phyloP scores from a whole-genome alignment of 2,888 invertebrate genomes.

The Venustoraphidia nigricollis region DNA sequence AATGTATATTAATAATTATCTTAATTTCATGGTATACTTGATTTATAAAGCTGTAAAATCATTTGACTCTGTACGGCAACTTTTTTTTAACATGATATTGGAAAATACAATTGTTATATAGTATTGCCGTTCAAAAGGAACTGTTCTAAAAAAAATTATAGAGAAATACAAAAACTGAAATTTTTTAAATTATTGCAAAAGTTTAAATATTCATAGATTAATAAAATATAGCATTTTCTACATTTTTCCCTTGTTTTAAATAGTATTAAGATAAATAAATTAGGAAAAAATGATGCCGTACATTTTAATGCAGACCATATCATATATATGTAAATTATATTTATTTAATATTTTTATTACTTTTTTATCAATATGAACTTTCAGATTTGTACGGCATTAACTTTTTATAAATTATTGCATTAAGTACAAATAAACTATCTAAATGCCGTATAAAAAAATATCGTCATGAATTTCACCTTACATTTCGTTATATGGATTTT shows the following conservation, averaged over 20 bases:
- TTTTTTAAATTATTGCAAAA: constrained; percentile 10
- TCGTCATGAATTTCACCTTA: not conserved
- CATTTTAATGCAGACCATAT: constrained; percentile 8
- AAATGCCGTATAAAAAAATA: not conserved
- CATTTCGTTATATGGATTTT: constrained; percentile 1
- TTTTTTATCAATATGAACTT: constrained; percentile 1
- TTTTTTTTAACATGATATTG: constrained; percentile 9
- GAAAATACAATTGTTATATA: constrained; percentile 8
- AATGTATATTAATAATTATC: constrained; percentile 11
- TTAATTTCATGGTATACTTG: constrained; percentile 9
- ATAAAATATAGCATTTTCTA: constrained; percentile 10
- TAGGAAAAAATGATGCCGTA: constrained; percentile 11
- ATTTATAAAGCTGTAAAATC: constrained; percentile 1
- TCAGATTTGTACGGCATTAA: constrained; percentile 1
- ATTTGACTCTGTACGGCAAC: not conserved
- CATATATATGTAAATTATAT: constrained; percentile 7
- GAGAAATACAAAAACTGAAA: constrained; percentile 11
- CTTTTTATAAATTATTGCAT: not conserved
- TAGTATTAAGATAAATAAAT: constrained; percentile 10
- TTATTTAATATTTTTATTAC: constrained; percentile 2
- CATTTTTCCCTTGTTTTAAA: constrained; percentile 4
- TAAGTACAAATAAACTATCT: constrained; percentile 1
- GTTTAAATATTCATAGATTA: constrained; percentile 1
- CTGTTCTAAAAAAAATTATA: constrained; percentile 12
- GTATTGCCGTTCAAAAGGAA: constrained; percentile 11